Percentiles rank a stretch among this genome's conserved stretches.
phyloP scores from a whole-genome alignment of 2,888 invertebrate species.

The Pheosia gnoma region DNA sequence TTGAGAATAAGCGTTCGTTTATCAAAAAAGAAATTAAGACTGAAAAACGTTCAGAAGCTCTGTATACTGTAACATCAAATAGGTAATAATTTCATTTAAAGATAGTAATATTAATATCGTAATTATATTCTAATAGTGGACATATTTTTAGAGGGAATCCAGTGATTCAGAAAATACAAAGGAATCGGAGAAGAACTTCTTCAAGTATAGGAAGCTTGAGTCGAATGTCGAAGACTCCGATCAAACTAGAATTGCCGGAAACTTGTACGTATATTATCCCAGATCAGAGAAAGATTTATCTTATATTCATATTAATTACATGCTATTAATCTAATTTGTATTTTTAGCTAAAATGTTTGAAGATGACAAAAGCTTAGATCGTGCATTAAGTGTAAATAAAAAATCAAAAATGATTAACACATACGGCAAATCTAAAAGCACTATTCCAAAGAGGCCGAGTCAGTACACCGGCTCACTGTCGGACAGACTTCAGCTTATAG shows the following conservation, averaged over 20 bases:
- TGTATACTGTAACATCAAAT: constrained; percentile 70
- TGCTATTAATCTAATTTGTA: constrained; percentile 3
- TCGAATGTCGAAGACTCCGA: constrained; percentile 58
- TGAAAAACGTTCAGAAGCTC: constrained; percentile 58
- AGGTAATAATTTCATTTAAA: constrained; percentile 47
- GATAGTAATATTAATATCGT: not conserved
- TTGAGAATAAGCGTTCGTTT: constrained; percentile 63
- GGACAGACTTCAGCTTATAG: constrained; percentile 69
- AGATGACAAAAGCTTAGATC: constrained; percentile 51
- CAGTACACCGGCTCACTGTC: constrained; percentile 69
- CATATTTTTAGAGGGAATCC: constrained; percentile 60
- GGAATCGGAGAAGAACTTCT: constrained; percentile 58
- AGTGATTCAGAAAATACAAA: constrained; percentile 66
- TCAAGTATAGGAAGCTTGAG: constrained; percentile 63
- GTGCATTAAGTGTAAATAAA: constrained; percentile 60
- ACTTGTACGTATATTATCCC: constrained; percentile 42
- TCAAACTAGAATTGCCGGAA: constrained; percentile 52
- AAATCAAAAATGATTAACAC: constrained; percentile 71
- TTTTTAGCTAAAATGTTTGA: constrained; percentile 53
- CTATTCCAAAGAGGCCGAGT: constrained; percentile 49
- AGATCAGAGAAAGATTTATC: too few relatives aligned
- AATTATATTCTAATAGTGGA: not conserved
- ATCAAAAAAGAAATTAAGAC: constrained; percentile 63
- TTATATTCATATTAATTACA: too few relatives aligned
- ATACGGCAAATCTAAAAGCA: constrained; percentile 59